Evolutionary conservation across 2,797 vertebrate genomes (phyloP), one percentile per base, ranked within the genome.

Genomic region (Babyrousa celebensis): DNA sequence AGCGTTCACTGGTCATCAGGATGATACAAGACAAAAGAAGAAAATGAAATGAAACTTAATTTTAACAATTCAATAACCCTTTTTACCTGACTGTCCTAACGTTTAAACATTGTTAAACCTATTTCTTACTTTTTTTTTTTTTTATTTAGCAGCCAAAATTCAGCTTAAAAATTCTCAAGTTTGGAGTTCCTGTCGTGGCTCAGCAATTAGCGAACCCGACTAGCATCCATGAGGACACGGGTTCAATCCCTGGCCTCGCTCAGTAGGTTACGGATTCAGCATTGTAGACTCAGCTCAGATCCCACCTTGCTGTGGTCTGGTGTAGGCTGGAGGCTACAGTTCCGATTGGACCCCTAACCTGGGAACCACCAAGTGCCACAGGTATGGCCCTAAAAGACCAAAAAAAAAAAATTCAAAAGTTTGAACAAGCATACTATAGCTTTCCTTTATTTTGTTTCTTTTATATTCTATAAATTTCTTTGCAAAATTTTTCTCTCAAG

Each of bases 401-500:
- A 36, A 36, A 82, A 62, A 94, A 56, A 82, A 62, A 94, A 56
- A 20, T 70, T 79, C 58, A 40, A 79, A 74, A 75, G 18, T 85
- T 63, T 91, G 54, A 91, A 25, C 32, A 94, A 93, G 25, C 21
- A 58, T 48, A 80, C 56, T 78, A 85, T 5, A 89, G 3, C 5
- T 23, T 79, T 62, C 43, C 21, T 71, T 85, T 82, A 75, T 43
- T 85, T 77, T 63, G 18, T 67, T 60, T 60, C 21, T 2, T 16
- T 77, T 29, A 80, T 54, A 43, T 56, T 84, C 60, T 67, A 84
- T 52, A 60, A 27, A 32, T 75, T 95, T 80, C 18, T 56, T 36
- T 92, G 71, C 56, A 92, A 91, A 94, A 87, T 62, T 72, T 36
- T 25, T 94, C 32, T 89, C 72, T 79, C 36, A 70, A 90, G 62